Base-by-base conservation (phyloP, 2,113 vertebrate genomes). In the Neofelis nebulosa region DNA sequence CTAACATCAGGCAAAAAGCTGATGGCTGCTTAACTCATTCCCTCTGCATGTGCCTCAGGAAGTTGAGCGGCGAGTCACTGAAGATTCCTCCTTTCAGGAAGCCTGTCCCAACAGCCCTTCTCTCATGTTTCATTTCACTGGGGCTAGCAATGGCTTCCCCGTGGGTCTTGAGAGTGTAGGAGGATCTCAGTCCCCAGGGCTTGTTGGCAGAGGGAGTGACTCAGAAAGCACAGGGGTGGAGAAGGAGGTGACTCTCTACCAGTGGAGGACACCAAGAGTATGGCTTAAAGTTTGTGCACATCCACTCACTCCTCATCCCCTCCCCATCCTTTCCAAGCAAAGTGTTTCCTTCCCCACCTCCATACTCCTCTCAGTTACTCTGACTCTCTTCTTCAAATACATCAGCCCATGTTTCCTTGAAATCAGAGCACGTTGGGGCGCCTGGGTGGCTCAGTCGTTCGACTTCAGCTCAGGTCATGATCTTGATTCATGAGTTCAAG, bases 51-150 rank as follows among this genome's bases (percentile, higher is more conserved):
- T 6, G 18, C 11, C 23, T 29, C 48, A 66, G 69, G 63, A 96
- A 55, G 29, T 16, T n/a, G 52, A 71, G n/a, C 23, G 0, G 15
- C 0, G 1, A 48, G 21, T 33, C n/a, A 41, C 33, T 4, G 21
- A 45, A 27, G 94, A n/a, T 66, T 61, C 21, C 8, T 41, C 38
- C 52, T 71, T 66, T 19, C 0, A 48, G 66, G 45, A 83, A 16
- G 13, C 10, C 38, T 14, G 7, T 18, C 41, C 19, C 12, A n/a
- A 68, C 11, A 33, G 78, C 31, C 82, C 27, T 79, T 81, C 57
- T 52, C 57, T 27, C n/a, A 3, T 0, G 0, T 50, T 38, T 73
- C 91, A 19, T 57, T 50, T 81, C 74, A 25, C 33, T 5, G 19
- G 7, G 33, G 10, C 33, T 19, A 14, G 66, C 0, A 2, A 25